phyloP scores from a whole-genome alignment of 1,140 invertebrate species.

The Elymnias hypermnestra region DNA sequence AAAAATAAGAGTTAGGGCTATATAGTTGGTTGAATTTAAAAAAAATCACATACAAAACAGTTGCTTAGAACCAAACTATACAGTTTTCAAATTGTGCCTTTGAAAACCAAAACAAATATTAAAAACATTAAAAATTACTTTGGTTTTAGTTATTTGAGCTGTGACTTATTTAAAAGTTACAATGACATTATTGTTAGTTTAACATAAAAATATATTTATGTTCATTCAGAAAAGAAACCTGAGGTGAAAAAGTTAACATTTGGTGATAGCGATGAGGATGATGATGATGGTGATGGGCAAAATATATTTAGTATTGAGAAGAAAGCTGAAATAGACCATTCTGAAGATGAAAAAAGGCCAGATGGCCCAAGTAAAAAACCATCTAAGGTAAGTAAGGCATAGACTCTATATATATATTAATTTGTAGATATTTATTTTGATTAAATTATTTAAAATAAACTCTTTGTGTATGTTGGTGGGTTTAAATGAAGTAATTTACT shows the following conservation, averaged over 20 bases:
- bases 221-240: conserved; percentile 41
- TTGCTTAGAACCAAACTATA: no score
- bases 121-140: background rate
- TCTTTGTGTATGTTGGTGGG: no score
- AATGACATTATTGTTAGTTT: background rate
- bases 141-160: no score
- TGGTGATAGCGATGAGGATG: conserved; percentile 59
- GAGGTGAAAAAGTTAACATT: conserved; percentile 56
- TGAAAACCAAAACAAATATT: background rate
- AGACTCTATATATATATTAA: no score
- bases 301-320: conserved; percentile 66
- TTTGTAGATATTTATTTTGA: no score
- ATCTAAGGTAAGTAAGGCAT: background rate
- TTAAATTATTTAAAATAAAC: no score
- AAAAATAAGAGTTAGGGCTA: no score
- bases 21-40: no score
- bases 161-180: no score
- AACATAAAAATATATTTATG: no score
- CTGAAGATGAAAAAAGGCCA: conserved; percentile 11
- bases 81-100: background rate
- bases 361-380: conserved; percentile 3
- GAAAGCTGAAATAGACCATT: conserved; percentile 41
- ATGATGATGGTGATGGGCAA: conserved; percentile 46
- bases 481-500: no score
- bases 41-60: no score